Base-by-base conservation (phyloP, 2,797 vertebrate genomes). In the Sebastes kiyomatsui region DNA sequence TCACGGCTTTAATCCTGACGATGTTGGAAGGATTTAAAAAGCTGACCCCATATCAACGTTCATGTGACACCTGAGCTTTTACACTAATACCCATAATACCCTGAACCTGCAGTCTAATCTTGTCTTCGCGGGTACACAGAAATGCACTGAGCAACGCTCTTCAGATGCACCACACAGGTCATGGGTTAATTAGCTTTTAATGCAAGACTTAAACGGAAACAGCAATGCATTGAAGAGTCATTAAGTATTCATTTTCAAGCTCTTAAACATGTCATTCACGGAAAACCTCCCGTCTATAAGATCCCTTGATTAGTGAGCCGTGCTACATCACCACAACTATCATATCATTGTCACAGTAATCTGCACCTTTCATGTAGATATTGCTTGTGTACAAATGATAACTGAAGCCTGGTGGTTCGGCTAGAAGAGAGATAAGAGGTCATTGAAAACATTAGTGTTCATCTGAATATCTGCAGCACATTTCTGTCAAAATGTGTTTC, bases 71-170 rank as follows among this genome's bases (percentile, higher is more conserved):
- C 82, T 78, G 72, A 70, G 79, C 59, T 23, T 10, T 72, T 62
- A 70, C 67, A 64, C 46, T 80, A 67, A 86, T 78, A 74, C 77
- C 71, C 68, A 64, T 81, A 79, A 89, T 65, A 1, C 66, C 75
- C 49, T 30, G 77, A 65, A 78, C 56, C 74, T 52, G 58, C 9
- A 16, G 38, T 11, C 9, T 22, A 9, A 72, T 69, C 49, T 33
- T 1, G 46, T 25, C 64, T 42, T 16, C 22, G 27, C 13, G 0
- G 7, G 12, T 52, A 52, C 35, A 25, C n/a, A 1, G 22, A 12
- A 3, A 20, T 2, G 2, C 20, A 8, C 14, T 2, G n/a, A 16
- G 22, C 27, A n/a, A 9, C 11, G 6, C 30, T n/a, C 67, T 6
- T 16, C 20, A 33, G 6, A 5, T 11, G 64, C 66, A n/a, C 0